These are phyloP conservation scores for Bombus impatiens DNA, from an alignment of 1,140 invertebrate genomes.

Conservation along the genomic window DNA sequence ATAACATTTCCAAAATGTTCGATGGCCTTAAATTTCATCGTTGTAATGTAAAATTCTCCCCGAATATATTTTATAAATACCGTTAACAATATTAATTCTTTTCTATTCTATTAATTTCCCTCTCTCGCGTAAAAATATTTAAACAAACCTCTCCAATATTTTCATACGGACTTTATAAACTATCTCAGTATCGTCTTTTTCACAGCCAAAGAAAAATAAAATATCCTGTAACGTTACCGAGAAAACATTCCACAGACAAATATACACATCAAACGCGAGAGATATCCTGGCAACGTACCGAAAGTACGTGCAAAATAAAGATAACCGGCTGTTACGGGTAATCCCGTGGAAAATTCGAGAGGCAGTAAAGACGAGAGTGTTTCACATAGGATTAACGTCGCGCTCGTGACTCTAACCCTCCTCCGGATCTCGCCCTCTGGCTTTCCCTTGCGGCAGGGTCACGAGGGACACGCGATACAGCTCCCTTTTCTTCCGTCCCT, in stretches of 20 bases:
- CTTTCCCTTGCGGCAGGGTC: conserved; percentile 16
- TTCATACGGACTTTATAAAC: neutral
- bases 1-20: neutral
- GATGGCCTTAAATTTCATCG: too few species aligned
- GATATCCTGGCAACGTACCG: too few species aligned
- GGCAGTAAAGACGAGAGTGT: conserved; percentile 21
- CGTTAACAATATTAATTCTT: neutral
- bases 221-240: neutral
- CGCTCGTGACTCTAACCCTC: conserved; percentile 34
- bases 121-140: neutral
- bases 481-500: neutral
- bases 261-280: neutral
- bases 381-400: conserved; percentile 46
- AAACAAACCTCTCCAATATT: neutral
- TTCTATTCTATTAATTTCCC: neutral
- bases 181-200: neutral
- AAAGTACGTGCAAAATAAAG: conserved; percentile 21
- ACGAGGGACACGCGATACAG: conserved; percentile 56
- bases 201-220: neutral
- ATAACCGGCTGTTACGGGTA: conserved; percentile 30
- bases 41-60: neutral
- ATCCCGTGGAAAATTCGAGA: conserved; percentile 52
- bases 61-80: neutral
- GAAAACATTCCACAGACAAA: neutral
- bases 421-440: conserved; percentile 11